Percentiles rank a stretch among this genome's conserved stretches.
These are phyloP conservation scores for Tetragonisca angustula DNA, from an alignment of 2,888 invertebrate genomes.

Conservation along the genomic window DNA sequence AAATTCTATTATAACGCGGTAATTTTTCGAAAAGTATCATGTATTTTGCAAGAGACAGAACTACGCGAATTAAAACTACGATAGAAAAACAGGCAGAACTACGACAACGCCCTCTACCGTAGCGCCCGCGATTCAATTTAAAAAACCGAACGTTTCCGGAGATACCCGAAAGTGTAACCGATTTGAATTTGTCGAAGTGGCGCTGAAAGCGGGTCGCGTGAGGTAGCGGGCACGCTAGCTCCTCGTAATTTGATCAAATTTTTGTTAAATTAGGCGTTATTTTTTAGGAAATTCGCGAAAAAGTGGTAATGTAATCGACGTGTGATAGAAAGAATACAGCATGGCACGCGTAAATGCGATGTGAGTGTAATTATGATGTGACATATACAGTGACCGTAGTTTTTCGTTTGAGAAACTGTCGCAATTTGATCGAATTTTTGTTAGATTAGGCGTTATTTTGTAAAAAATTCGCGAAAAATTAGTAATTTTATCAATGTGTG, in stretches of 20 bases:
- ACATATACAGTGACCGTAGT: background rate
- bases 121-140: background rate
- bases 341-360: background rate
- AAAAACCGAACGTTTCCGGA: constrained; percentile 1
- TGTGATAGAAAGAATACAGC: background rate
- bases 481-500: background rate
- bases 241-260: background rate
- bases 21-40: background rate
- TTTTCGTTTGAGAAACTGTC: background rate
- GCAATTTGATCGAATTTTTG: background rate
- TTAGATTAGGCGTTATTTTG: background rate
- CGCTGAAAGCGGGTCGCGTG: background rate
- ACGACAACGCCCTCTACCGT: too few relatives aligned
- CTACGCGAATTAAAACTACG: background rate
- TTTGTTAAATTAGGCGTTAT: background rate
- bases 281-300: background rate
- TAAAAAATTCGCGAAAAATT: background rate
- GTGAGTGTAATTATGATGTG: background rate
- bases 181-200: background rate
- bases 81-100: too few relatives aligned
- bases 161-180: too few relatives aligned
- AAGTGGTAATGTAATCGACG: background rate
- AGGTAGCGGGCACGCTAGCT: background rate
- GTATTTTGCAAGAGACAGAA: background rate
- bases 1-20: background rate